Percentiles rank a stretch among this genome's conserved stretches.
phyloP scores from a whole-genome alignment of 2,797 vertebrate genomes.

The Anguilla pacifica region DNA sequence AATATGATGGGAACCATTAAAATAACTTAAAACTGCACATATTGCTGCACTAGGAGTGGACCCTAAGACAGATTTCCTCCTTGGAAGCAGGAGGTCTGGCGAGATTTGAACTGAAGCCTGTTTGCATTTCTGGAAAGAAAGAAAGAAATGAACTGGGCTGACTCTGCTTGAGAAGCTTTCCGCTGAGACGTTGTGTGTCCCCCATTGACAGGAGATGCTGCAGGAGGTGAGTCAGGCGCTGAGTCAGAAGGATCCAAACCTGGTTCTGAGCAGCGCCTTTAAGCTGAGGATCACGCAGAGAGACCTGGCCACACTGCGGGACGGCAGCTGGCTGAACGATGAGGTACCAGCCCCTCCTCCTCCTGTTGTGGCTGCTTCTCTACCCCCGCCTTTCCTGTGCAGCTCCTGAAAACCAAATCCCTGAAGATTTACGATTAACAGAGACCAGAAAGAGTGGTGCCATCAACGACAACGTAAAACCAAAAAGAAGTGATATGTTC shows the following conservation, averaged over 20 bases:
- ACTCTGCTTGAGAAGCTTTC: not conserved
- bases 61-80: not conserved
- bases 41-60: not conserved
- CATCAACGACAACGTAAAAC: not conserved
- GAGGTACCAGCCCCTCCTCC: constrained; percentile 68
- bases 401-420: not conserved
- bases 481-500: too few species aligned
- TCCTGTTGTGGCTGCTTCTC: not conserved
- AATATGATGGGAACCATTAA: not conserved
- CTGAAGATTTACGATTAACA: not conserved
- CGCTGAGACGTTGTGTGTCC: not conserved
- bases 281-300: constrained; percentile 85
- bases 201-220: constrained; percentile 81
- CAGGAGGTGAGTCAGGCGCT: constrained; percentile 79
- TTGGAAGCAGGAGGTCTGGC: not conserved
- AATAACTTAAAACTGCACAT: not conserved
- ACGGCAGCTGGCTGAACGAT: constrained; percentile 88
- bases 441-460: not conserved
- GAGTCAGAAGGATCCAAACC: constrained; percentile 71
- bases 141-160: not conserved
- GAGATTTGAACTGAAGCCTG: not conserved
- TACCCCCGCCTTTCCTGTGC: not conserved
- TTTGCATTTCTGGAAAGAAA: not conserved
- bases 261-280: constrained; percentile 86
- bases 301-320: constrained; percentile 83